phyloP scores from a whole-genome alignment of 1,140 invertebrate species.

The Leptestheria dahalacensis region DNA sequence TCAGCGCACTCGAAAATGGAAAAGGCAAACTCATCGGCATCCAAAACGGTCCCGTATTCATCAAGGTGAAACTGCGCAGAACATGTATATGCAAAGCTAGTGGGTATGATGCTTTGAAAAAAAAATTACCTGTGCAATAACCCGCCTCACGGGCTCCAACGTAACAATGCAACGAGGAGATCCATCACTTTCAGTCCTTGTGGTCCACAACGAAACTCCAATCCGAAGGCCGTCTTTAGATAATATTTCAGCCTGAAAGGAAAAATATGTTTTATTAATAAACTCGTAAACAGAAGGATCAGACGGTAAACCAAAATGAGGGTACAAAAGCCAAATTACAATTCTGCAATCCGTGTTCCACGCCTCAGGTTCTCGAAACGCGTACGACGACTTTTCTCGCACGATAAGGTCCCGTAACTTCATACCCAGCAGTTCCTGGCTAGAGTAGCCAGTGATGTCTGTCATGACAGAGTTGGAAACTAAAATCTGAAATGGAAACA shows the following conservation, averaged over 20 bases:
- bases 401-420: conserved; percentile 38
- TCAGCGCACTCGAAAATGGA: conserved; percentile 35
- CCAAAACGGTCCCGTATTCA: conserved; percentile 31
- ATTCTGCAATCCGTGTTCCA: conserved; percentile 44
- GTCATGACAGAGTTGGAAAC: conserved; percentile 45
- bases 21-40: conserved; percentile 30
- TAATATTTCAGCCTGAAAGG: conserved; percentile 40
- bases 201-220: conserved; percentile 44
- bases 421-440: conserved; percentile 36
- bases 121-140: conserved; percentile 25
- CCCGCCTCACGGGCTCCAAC: conserved; percentile 41
- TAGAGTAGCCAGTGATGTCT: conserved; percentile 31
- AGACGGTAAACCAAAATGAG: too few species aligned
- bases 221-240: conserved; percentile 35
- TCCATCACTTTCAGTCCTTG: conserved; percentile 38
- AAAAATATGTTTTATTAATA: too few species aligned
- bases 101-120: neutral
- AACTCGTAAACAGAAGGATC: too few species aligned
- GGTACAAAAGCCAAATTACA: too few species aligned
- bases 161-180: conserved; percentile 38
- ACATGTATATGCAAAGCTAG: neutral
- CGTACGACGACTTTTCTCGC: conserved; percentile 34
- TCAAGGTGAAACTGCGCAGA: conserved; percentile 26
- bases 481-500: conserved; percentile 42
- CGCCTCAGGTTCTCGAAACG: conserved; percentile 36